A percentile compares a stretch with the other conserved stretches of the same genome.
phyloP scores from a whole-genome alignment of 2,797 vertebrate species.

The Sebastes oblongus region DNA sequence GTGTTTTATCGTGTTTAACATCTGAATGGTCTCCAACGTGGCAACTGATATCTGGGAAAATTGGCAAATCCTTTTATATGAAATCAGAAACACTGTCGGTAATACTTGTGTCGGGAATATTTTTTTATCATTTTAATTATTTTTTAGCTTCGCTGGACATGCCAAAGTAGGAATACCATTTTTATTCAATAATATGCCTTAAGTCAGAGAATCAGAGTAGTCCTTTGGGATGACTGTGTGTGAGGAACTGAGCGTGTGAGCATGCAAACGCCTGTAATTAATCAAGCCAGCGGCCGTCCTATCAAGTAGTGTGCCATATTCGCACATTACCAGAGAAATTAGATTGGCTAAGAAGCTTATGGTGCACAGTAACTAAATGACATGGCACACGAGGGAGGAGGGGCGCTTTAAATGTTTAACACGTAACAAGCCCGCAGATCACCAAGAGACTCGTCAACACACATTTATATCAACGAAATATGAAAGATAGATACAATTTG shows the following conservation, averaged over 20 bases:
- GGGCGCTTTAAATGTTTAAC: constrained; percentile 39
- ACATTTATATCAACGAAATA: constrained; percentile 22
- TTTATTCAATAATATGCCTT: constrained; percentile 9
- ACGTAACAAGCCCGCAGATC: constrained; percentile 12
- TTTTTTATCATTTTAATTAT: background rate
- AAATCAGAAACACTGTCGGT: background rate
- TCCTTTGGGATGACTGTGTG: background rate
- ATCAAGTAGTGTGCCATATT: constrained; percentile 43
- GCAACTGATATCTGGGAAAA: constrained; percentile 14
- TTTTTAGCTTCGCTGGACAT: background rate
- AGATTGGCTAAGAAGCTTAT: constrained; percentile 64
- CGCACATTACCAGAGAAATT: constrained; percentile 60
- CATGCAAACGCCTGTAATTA: constrained; percentile 39
- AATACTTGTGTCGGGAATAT: background rate
- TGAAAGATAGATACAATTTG: constrained; percentile 23
- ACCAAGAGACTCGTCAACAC: background rate
- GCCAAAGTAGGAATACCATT: background rate
- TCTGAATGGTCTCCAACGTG: constrained; percentile 23
- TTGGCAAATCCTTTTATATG: background rate
- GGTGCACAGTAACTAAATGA: constrained; percentile 25
- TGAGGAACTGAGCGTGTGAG: constrained; percentile 6
- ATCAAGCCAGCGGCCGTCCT: constrained; percentile 39
- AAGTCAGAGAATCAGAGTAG: constrained; percentile 16
- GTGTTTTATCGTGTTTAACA: constrained; percentile 27
- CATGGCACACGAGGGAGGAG: constrained; percentile 6